These are phyloP conservation scores for Notodonta ziczac DNA, from an alignment of 2,888 invertebrate species.

Conservation along the genomic window DNA sequence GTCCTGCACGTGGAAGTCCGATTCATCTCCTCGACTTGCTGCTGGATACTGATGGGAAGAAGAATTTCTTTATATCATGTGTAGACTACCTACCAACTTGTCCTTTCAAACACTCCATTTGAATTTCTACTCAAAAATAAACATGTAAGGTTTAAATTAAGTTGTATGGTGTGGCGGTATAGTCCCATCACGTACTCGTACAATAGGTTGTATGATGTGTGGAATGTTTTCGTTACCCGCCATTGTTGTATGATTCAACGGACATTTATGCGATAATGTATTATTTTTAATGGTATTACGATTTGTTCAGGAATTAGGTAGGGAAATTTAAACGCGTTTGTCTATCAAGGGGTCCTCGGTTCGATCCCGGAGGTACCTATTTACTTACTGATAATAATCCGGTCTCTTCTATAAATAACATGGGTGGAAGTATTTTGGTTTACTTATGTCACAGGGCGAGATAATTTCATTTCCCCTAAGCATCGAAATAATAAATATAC, in stretches of 20 bases:
- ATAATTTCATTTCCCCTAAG: no score
- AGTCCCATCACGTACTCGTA: slow-evolving; percentile 34
- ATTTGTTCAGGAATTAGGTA: neutral
- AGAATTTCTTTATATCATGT: no score
- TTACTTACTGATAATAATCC: no score
- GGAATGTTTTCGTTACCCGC: slow-evolving; percentile 29
- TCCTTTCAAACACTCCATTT: neutral
- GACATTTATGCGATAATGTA: slow-evolving; percentile 1
- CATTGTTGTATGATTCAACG: slow-evolving; percentile 22
- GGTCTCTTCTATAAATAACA: no score
- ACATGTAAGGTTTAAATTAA: slow-evolving; percentile 15
- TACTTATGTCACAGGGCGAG: no score
- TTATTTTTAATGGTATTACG: slow-evolving; percentile 1
- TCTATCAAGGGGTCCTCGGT: no score
- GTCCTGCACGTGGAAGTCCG: no score
- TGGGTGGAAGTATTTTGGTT: no score
- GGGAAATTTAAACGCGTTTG: neutral
- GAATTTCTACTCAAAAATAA: slow-evolving; percentile 11
- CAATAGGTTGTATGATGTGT: slow-evolving; percentile 29
- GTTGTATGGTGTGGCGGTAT: neutral
- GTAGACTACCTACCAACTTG: neutral
- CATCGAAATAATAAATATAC: no score
- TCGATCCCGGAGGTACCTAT: no score
- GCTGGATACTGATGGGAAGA: no score
- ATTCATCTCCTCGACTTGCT: no score